A percentile compares a stretch with the other conserved stretches of the same genome.
These are phyloP conservation scores for Xenotilapia longispinis DNA, from an alignment of 2,113 vertebrate genomes.

Conservation along the genomic window DNA sequence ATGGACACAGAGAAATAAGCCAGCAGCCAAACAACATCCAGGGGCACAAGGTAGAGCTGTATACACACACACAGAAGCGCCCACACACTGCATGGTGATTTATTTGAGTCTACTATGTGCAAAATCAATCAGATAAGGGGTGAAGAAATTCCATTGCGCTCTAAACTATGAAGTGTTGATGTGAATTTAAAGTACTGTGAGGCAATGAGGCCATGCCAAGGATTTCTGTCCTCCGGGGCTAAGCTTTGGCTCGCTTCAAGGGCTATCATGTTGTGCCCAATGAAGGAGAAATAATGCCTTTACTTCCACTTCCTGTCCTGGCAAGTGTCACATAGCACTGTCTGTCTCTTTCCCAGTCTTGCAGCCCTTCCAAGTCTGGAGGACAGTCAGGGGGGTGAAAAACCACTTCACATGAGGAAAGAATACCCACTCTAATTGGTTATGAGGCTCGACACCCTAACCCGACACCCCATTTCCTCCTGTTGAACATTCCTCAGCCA, in stretches of 20 bases:
- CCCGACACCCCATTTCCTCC: background rate
- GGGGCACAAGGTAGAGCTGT: background rate
- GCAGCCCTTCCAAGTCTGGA: background rate
- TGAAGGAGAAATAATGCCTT: constrained; percentile 48
- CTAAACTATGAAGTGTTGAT: constrained; percentile 21
- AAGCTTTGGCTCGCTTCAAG: constrained; percentile 29
- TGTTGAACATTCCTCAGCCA: constrained; percentile 37
- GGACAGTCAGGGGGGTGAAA: constrained; percentile 28
- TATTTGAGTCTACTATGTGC: background rate
- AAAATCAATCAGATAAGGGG: constrained; percentile 29
- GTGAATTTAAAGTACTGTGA: constrained; percentile 36
- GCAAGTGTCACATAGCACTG: background rate
- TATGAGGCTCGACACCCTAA: background rate
- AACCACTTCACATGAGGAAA: constrained; percentile 51
- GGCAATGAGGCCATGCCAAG: constrained; percentile 16
- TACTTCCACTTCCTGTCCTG: constrained; percentile 49
- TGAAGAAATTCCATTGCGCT: background rate
- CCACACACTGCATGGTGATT: background rate
- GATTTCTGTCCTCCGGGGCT: background rate
- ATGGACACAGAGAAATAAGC: background rate
- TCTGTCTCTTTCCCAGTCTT: background rate
- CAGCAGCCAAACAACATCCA: background rate
- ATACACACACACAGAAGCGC: background rate
- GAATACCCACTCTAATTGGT: constrained; percentile 58
- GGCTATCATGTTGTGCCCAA: constrained; percentile 43